A percentile compares a stretch with the other conserved stretches of the same genome.
Conservation (phyloP, 2,888 invertebrate genomes). For the Sphaeridia pumilis region DNA sequence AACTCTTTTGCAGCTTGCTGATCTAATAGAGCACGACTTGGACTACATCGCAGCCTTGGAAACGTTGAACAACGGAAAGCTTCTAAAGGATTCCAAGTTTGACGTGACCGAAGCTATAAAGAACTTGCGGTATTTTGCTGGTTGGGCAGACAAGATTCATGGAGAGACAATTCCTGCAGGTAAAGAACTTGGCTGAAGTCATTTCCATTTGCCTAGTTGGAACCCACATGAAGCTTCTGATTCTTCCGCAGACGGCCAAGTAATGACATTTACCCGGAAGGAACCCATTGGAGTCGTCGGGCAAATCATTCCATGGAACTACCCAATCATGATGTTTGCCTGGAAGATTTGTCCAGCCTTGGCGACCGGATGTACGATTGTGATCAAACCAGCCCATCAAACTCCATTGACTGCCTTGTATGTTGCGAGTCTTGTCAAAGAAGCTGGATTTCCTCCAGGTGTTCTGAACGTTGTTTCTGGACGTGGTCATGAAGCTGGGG, state of each 20-base stretch:
- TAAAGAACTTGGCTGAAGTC: slow-evolving; percentile 31
- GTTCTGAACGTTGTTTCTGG: slow-evolving; percentile 67
- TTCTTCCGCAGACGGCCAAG: slow-evolving; percentile 28
- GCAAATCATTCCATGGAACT: slow-evolving; percentile 49
- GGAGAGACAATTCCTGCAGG: slow-evolving; percentile 73
- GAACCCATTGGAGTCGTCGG: slow-evolving; percentile 55
- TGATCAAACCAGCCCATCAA: slow-evolving; percentile 66
- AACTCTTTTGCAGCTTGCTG: slow-evolving; percentile 40
- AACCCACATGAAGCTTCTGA: no score
- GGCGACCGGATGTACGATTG: slow-evolving; percentile 47
- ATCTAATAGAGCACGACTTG: slow-evolving; percentile 46
- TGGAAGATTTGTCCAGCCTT: slow-evolving; percentile 52
- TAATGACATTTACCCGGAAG: slow-evolving; percentile 46
- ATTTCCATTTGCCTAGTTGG: not conserved
- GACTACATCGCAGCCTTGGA: slow-evolving; percentile 43
- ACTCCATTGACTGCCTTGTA: slow-evolving; percentile 68
- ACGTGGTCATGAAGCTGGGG: slow-evolving; percentile 59
- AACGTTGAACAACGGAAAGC: slow-evolving; percentile 46
- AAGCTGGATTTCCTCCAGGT: slow-evolving; percentile 68
- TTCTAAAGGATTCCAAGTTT: slow-evolving; percentile 40
- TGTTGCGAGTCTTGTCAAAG: slow-evolving; percentile 57
- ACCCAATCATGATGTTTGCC: slow-evolving; percentile 49
- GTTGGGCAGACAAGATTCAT: slow-evolving; percentile 75
- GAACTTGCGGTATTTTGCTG: slow-evolving; percentile 57
- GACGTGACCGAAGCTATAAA: slow-evolving; percentile 38